phyloP scores from a whole-genome alignment of 2,888 invertebrate species.

The Amphimallon solstitiale region DNA sequence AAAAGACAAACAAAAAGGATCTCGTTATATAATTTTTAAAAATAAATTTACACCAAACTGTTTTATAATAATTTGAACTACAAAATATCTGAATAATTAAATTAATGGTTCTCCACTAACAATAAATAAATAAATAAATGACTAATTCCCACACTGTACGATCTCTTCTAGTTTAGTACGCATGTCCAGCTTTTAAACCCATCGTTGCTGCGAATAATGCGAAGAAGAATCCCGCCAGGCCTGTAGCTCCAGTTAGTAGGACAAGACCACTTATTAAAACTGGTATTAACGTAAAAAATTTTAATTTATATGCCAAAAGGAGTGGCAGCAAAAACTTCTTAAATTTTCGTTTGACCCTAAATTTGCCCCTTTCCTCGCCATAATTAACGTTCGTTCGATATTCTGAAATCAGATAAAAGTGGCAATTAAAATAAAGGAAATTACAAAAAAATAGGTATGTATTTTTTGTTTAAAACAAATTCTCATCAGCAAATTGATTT shows the following conservation, averaged over 20 bases:
- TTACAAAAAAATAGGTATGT: too few species aligned
- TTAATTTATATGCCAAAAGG: slow-evolving; percentile 83
- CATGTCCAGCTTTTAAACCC: slow-evolving; percentile 70
- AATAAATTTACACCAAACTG: too few species aligned
- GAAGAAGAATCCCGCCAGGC: slow-evolving; percentile 88
- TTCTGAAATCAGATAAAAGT: slow-evolving; percentile 23
- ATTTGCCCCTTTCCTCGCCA: slow-evolving; percentile 44
- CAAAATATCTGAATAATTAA: too few species aligned
- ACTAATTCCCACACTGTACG: slow-evolving; percentile 24
- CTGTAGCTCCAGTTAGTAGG: slow-evolving; percentile 80
- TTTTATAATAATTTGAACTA: too few species aligned
- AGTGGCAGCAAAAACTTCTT: slow-evolving; percentile 79
- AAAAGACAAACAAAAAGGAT: too few species aligned
- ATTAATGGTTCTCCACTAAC: too few species aligned
- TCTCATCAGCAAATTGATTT: too few species aligned
- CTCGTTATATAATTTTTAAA: too few species aligned
- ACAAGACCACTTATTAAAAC: slow-evolving; percentile 77
- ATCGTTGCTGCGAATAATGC: slow-evolving; percentile 86
- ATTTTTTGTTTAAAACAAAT: too few species aligned
- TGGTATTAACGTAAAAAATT: slow-evolving; percentile 82
- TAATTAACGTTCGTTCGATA: slow-evolving; percentile 38
- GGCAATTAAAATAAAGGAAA: too few species aligned
- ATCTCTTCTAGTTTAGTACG: slow-evolving; percentile 34
- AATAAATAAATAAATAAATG: too few species aligned
- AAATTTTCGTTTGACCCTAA: slow-evolving; percentile 66